Evolutionary conservation across 2,797 vertebrate genomes (phyloP).

Genomic region (Sebastes jordani): DNA sequence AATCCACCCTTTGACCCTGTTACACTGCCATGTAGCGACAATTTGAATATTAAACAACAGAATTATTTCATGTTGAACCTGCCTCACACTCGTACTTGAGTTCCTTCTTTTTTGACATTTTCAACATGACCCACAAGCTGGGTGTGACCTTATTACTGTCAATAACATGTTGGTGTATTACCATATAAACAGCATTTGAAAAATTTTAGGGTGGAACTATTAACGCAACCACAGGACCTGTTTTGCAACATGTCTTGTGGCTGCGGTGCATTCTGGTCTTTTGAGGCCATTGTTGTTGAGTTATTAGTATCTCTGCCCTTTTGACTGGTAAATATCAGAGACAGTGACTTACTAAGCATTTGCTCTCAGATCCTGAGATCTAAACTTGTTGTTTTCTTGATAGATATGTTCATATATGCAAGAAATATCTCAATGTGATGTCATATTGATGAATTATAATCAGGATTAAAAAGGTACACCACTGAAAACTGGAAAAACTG

Average conservation of each 20-base stretch:
- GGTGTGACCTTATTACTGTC: constrained; percentile 25
- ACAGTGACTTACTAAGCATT: neutral
- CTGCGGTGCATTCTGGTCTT: neutral
- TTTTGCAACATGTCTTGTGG: constrained; percentile 27
- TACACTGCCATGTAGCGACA: neutral
- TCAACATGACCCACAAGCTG: constrained; percentile 11
- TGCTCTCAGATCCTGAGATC: neutral
- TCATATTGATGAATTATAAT: neutral
- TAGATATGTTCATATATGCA: neutral
- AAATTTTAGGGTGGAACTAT: constrained; percentile 25
- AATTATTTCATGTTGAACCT: neutral
- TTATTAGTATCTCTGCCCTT: neutral
- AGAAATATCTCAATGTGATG: neutral
- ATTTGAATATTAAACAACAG: neutral
- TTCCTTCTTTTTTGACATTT: neutral
- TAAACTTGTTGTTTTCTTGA: neutral
- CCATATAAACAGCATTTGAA: constrained; percentile 11
- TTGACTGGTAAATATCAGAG: neutral
- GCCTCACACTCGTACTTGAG: neutral
- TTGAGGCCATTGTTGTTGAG: constrained; percentile 7
- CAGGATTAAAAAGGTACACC: neutral
- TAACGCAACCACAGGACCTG: constrained; percentile 21
- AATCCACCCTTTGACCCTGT: constrained; percentile 42
- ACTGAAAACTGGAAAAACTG: neutral
- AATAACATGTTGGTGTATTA: constrained; percentile 19